A percentile compares a stretch with the other conserved stretches of the same genome.
These are phyloP conservation scores for Conus canariensis DNA, from an alignment of 2,888 invertebrate species.

Conservation along the genomic window DNA sequence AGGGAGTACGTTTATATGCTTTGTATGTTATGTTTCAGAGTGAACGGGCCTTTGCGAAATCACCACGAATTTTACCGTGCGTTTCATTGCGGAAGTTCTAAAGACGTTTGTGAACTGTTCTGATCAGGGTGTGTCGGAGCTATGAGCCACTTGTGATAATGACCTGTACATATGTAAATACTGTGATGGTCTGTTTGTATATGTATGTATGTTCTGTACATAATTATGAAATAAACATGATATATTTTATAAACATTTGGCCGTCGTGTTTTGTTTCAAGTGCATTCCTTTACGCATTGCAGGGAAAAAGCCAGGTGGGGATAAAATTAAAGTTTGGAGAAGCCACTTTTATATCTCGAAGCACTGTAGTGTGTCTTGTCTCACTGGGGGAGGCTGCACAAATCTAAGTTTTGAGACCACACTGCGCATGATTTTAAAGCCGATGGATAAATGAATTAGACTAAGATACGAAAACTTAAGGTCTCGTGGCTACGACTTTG, in stretches of 20 bases:
- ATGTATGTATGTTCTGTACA: not conserved
- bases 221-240: conserved; percentile 12
- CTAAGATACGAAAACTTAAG: too few species aligned
- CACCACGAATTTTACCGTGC: conserved; percentile 45
- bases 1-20: too few species aligned
- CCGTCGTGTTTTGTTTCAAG: not conserved
- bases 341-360: too few species aligned
- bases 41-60: conserved; percentile 46
- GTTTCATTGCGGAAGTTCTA: conserved; percentile 43
- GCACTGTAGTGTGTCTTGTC: too few species aligned
- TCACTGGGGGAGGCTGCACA: too few species aligned
- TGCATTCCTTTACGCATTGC: too few species aligned
- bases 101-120: conserved; percentile 31
- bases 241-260: not conserved
- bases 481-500: too few species aligned
- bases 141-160: not conserved
- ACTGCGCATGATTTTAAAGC: too few species aligned
- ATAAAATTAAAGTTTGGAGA: too few species aligned
- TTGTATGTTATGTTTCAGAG: conserved; percentile 22
- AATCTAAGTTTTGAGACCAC: too few species aligned
- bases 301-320: too few species aligned
- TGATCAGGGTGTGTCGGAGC: not conserved
- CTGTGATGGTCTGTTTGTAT: not conserved
- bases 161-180: conserved; percentile 10
- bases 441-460: too few species aligned